These are phyloP conservation scores for Oscheius sp. DNA, from an alignment of 1,140 invertebrate species.

Conservation along the genomic window DNA sequence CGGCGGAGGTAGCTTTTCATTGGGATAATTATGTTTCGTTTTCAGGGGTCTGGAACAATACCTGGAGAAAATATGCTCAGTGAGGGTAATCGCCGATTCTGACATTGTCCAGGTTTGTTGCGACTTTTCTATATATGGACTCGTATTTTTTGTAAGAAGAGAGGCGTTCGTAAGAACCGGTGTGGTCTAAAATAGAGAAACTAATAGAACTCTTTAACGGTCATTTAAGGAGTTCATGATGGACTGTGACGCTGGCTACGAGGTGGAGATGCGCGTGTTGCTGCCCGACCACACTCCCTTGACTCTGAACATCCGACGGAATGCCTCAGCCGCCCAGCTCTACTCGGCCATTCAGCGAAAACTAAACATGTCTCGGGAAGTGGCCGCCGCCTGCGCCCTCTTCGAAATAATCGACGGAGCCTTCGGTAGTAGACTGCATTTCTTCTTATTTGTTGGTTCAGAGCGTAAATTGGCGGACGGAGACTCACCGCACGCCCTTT, in stretches of 20 bases:
- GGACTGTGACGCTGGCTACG: slow-evolving; percentile 61
- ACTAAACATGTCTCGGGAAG: slow-evolving; percentile 78
- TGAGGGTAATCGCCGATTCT: slow-evolving; percentile 92
- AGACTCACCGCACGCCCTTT: slow-evolving; percentile 93
- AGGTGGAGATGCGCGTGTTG: slow-evolving; percentile 86
- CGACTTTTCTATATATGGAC: too few relatives aligned
- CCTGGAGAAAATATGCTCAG: slow-evolving; percentile 95
- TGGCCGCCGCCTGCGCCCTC: slow-evolving; percentile 86
- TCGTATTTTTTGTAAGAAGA: too few relatives aligned
- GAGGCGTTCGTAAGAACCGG: background rate
- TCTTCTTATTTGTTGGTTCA: background rate
- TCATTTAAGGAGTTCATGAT: slow-evolving; percentile 54
- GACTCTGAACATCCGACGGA: slow-evolving; percentile 84
- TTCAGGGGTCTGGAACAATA: slow-evolving; percentile 86
- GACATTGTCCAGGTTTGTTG: slow-evolving; percentile 83
- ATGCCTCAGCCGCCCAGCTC: slow-evolving; percentile 83
- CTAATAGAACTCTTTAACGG: background rate
- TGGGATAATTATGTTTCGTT: background rate
- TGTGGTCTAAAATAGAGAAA: background rate
- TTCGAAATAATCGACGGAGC: slow-evolving; percentile 97
- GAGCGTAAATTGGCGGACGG: slow-evolving; percentile 87
- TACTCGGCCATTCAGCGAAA: slow-evolving; percentile 70
- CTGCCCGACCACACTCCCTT: slow-evolving; percentile 82
- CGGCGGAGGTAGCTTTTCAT: slow-evolving; percentile 66
- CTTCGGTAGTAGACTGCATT: slow-evolving; percentile 74